A percentile compares a stretch with the other conserved stretches of the same genome.
Evolutionary conservation across 2,888 invertebrate species (phyloP).

Genomic region (Brenthis daphne): DNA sequence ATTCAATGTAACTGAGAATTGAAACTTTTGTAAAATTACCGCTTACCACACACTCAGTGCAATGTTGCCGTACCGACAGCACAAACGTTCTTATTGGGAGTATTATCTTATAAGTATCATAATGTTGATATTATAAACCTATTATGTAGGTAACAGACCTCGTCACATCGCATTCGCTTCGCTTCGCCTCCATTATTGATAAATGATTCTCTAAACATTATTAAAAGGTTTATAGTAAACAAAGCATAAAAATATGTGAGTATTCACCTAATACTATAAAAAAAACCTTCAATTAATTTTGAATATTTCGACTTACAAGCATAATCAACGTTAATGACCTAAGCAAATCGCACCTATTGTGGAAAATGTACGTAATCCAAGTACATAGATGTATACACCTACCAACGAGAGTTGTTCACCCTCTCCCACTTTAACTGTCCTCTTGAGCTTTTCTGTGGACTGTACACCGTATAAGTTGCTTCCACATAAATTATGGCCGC

Average conservation of each 20-base stretch:
- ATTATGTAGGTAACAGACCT: too few species aligned
- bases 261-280: too few species aligned
- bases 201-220: too few species aligned
- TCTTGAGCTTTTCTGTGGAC: conserved; percentile 47
- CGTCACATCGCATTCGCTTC: too few species aligned
- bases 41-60: conserved; percentile 51
- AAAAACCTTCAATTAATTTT: too few species aligned
- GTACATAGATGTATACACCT: background rate
- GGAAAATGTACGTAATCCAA: too few species aligned
- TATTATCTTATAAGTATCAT: background rate
- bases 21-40: conserved; percentile 78
- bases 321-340: too few species aligned
- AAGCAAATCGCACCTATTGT: too few species aligned
- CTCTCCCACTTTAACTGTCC: background rate
- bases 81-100: conserved; percentile 42
- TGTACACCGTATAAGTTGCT: conserved; percentile 66
- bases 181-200: too few species aligned
- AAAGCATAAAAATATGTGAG: too few species aligned
- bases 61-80: conserved; percentile 51
- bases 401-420: background rate
- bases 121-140: background rate
- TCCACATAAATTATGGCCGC: conserved; percentile 76
- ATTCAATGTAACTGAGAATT: conserved; percentile 58
- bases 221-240: too few species aligned
- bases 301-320: too few species aligned